A percentile compares a stretch with the other conserved stretches of the same genome.
Conservation (phyloP, 2,797 vertebrate species). For the Tenualosa ilisha region DNA sequence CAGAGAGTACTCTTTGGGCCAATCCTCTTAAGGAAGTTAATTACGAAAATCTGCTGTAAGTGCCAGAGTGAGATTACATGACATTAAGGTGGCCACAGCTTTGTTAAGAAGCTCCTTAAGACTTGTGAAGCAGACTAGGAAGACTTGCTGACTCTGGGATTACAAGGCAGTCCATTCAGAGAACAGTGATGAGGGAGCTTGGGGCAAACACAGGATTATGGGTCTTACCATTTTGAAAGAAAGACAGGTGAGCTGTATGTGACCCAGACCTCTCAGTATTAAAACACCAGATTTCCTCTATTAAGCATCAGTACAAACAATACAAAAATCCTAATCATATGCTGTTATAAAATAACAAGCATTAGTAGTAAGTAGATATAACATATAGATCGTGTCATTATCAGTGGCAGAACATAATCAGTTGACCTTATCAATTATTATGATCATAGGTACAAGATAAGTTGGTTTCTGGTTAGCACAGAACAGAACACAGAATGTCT, state of each 20-base stretch:
- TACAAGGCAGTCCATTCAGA: conserved; percentile 3
- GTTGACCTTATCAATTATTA: no score
- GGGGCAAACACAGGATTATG: not conserved
- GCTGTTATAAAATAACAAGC: no score
- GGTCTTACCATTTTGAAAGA: not conserved
- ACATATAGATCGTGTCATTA: no score
- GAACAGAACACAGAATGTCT: no score
- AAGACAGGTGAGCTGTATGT: not conserved
- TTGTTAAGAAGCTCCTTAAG: conserved; percentile 11
- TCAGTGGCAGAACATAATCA: no score
- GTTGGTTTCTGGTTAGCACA: no score
- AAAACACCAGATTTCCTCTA: not conserved
- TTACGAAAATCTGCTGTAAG: not conserved
- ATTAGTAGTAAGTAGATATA: no score
- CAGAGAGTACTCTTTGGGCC: not conserved
- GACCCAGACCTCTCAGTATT: not conserved
- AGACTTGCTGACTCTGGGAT: conserved; percentile 4
- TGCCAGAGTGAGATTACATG: conserved; percentile 1
- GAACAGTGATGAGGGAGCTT: not conserved
- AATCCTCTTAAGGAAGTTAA: conserved; percentile 28
- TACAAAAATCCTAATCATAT: no score
- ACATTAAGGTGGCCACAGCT: conserved; percentile 9
- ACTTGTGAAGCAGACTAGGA: not conserved
- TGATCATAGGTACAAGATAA: no score
- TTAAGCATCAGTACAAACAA: not conserved